These are phyloP conservation scores for Parapristionchus giblindavisi DNA, from an alignment of 2,888 invertebrate genomes.

Conservation along the genomic window DNA sequence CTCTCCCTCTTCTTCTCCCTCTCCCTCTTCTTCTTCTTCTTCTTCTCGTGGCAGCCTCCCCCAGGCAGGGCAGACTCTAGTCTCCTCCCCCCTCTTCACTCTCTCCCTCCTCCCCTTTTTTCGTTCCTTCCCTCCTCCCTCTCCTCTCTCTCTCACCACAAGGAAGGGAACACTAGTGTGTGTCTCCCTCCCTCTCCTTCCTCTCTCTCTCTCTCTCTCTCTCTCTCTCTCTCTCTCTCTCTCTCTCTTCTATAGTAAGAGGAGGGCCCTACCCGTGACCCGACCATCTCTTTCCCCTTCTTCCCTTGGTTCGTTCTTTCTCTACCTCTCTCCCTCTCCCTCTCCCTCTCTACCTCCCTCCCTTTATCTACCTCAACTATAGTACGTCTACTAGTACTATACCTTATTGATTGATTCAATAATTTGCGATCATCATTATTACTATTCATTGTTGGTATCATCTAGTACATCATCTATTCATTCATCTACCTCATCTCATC, in stretches of 20 bases:
- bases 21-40: not conserved
- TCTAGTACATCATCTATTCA: not conserved
- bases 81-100: not conserved
- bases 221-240: constrained; percentile 11
- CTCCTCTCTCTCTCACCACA: constrained; percentile 8
- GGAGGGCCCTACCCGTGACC: constrained; percentile 2
- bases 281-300: constrained; percentile 11
- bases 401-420: constrained; percentile 11
- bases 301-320: not conserved
- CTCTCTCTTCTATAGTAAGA: constrained; percentile 20
- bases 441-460: not conserved
- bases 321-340: not conserved
- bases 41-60: constrained; percentile 21
- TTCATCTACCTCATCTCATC: not conserved
- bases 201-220: constrained; percentile 11
- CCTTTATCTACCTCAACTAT: not conserved
- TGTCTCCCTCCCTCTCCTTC: not conserved
- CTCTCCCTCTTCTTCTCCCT: not conserved
- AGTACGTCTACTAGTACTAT: not conserved
- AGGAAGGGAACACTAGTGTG: constrained; percentile 21
- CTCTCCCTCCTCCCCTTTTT: not conserved
- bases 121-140: not conserved
- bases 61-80: constrained; percentile 3
- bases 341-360: not conserved
- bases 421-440: not conserved